A percentile compares a stretch with the other conserved stretches of the same genome.
Evolutionary conservation across 2,113 vertebrate species (phyloP).

Genomic region (Herpetotheres cachinnans): DNA sequence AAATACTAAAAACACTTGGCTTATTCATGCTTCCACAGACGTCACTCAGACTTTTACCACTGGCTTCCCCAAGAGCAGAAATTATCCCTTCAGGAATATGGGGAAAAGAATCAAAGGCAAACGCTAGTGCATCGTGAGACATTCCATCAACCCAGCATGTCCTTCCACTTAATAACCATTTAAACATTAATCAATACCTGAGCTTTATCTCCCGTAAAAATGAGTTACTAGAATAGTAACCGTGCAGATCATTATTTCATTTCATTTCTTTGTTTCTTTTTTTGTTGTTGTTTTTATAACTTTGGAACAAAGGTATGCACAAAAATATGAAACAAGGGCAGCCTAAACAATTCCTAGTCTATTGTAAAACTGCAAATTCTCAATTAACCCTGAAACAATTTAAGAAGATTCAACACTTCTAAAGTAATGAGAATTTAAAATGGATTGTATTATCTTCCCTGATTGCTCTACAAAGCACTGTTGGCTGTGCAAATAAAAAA

Average conservation of each 20-base stretch:
- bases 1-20: not conserved
- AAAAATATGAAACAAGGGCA: conserved; percentile 3
- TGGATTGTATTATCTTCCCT: conserved; percentile 41
- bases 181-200: conserved; percentile 51
- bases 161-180: not conserved
- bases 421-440: conserved; percentile 59
- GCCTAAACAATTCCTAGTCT: conserved; percentile 28
- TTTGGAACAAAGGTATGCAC: conserved; percentile 7
- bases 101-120: not conserved
- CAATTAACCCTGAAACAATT: conserved; percentile 52
- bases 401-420: conserved; percentile 44
- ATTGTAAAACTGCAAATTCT: conserved; percentile 39
- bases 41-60: not conserved
- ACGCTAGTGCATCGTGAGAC: not conserved
- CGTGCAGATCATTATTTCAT: not conserved
- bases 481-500: conserved; percentile 46
- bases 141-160: not conserved
- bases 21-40: not conserved
- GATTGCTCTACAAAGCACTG: conserved; percentile 39
- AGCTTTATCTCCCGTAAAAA: conserved; percentile 3
- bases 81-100: not conserved
- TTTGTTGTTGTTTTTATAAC: conserved; percentile 11
- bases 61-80: not conserved
- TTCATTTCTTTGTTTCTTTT: not conserved
- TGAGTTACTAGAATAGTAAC: not conserved